phyloP scores from a whole-genome alignment of 1,140 invertebrate genomes.

The Bombus huntii region DNA sequence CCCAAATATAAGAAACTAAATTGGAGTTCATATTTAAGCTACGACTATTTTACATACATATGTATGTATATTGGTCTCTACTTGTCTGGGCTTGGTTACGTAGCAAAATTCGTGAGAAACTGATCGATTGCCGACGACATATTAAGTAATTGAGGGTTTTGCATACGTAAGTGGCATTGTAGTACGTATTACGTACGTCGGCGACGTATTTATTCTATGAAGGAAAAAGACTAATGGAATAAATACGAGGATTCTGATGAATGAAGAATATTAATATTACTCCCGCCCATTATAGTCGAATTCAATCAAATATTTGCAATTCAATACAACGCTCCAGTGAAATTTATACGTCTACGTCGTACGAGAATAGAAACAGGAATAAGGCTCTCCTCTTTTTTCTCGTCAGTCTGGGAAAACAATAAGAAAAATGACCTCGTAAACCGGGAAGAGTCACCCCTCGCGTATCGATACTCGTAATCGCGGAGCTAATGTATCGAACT shows the following conservation, averaged over 20 bases:
- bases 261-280: constrained; percentile 9
- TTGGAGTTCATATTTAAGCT: background rate
- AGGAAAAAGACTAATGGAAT: constrained; percentile 2
- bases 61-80: background rate
- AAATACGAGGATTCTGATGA: constrained; percentile 1
- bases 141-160: constrained; percentile 4
- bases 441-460: constrained; percentile 27
- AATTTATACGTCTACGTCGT: constrained; percentile 27
- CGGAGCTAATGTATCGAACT: constrained; percentile 23
- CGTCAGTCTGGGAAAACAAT: constrained; percentile 33
- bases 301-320: constrained; percentile 10
- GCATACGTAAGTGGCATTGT: background rate
- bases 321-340: background rate
- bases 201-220: background rate
- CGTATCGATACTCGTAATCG: constrained; percentile 40
- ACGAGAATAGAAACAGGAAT: background rate
- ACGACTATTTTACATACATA: too few species aligned
- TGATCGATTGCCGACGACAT: background rate
- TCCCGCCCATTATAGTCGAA: constrained; percentile 3
- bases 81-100: background rate
- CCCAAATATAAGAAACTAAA: background rate
- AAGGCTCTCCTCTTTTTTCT: background rate
- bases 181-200: background rate
- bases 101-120: background rate
- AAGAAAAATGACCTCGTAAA: constrained; percentile 45